Conservation (phyloP, 2,888 invertebrate genomes). For the Hypercompe scribonia region DNA sequence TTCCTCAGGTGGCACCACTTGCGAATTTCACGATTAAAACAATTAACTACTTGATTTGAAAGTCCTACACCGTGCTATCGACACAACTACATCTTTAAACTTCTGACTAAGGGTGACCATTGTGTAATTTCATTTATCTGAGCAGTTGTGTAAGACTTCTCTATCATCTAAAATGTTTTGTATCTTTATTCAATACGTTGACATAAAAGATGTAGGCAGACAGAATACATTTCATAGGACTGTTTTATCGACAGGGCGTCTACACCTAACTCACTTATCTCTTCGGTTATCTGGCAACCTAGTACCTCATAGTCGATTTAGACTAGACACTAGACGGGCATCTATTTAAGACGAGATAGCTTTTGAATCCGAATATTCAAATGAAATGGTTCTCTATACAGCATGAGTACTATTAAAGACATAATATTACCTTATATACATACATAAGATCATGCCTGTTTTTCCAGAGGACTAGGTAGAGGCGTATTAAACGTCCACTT, state of each 20-base stretch:
- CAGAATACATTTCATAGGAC: not conserved
- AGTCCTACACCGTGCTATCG: not conserved
- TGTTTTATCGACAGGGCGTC: not conserved
- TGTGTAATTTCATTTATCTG: not conserved
- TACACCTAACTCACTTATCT: not conserved
- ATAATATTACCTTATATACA: too few relatives aligned
- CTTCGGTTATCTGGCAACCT: not conserved
- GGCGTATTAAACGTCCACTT: too few relatives aligned
- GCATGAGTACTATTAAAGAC: too few relatives aligned
- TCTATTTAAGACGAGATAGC: too few relatives aligned
- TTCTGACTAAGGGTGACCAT: not conserved
- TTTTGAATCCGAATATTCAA: too few relatives aligned
- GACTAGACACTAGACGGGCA: not conserved
- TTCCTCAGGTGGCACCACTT: not conserved
- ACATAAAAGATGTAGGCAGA: not conserved
- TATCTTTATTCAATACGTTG: too few relatives aligned
- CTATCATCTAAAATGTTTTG: not conserved
- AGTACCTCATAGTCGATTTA: not conserved
- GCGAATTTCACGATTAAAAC: not conserved
- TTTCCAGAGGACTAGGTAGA: too few relatives aligned
- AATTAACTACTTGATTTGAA: not conserved
- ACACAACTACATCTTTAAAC: not conserved
- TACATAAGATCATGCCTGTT: too few relatives aligned
- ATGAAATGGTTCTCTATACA: too few relatives aligned
- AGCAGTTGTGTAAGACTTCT: not conserved